phyloP scores from a whole-genome alignment of 2,797 vertebrate genomes.

The Coluber constrictor region DNA sequence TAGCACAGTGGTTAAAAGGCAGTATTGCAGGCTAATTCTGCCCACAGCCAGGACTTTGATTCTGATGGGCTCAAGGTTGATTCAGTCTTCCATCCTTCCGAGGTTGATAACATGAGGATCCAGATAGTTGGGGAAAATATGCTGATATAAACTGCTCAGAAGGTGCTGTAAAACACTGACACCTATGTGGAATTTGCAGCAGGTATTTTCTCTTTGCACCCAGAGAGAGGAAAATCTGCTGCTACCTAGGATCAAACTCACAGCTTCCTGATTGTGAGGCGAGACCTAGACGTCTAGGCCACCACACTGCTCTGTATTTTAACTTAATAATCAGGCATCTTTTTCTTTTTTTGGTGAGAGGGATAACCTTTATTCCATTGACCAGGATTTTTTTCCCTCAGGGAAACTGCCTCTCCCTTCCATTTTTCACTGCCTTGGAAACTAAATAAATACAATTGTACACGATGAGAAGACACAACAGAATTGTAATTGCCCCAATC shows the following conservation, averaged over 20 bases:
- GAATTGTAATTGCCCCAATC: slow-evolving; percentile 56
- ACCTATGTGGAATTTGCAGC: not conserved
- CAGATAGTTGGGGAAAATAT: not conserved
- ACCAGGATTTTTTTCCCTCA: slow-evolving; percentile 60
- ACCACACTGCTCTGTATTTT: not conserved
- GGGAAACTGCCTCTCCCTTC: slow-evolving; percentile 46
- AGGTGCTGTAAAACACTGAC: not conserved
- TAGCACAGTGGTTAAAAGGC: not conserved
- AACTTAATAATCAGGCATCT: slow-evolving; percentile 49
- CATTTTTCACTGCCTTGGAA: slow-evolving; percentile 36
- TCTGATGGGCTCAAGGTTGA: not conserved
- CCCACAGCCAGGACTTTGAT: not conserved
- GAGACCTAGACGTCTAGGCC: not conserved
- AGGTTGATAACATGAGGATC: not conserved
- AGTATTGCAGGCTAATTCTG: not conserved
- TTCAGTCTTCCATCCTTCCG: not conserved
- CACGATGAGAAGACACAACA: slow-evolving; percentile 42
- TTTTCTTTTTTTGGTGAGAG: slow-evolving; percentile 64
- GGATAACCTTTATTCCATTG: slow-evolving; percentile 69
- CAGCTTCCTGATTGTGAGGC: not conserved
- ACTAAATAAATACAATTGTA: slow-evolving; percentile 29
- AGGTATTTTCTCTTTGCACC: not conserved
- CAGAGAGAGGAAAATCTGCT: not conserved
- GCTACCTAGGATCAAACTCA: not conserved
- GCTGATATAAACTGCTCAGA: not conserved